These are phyloP conservation scores for Characodon lateralis DNA, from an alignment of 2,797 vertebrate genomes.

Conservation along the genomic window DNA sequence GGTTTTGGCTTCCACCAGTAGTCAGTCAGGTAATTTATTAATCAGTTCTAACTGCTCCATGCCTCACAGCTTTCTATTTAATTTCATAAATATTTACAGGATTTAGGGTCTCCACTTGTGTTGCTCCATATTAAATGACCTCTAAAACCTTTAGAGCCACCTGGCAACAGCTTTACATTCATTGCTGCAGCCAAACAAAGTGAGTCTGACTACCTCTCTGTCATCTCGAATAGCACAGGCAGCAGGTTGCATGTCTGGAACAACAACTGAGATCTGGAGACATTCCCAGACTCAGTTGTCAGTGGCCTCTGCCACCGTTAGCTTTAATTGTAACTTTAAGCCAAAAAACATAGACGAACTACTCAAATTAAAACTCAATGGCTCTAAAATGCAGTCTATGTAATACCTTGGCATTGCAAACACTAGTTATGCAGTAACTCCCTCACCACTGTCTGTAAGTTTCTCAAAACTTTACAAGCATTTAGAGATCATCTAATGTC, in stretches of 20 bases:
- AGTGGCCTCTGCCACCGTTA: conserved; percentile 57
- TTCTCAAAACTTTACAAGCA: conserved; percentile 60
- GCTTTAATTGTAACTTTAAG: conserved; percentile 60
- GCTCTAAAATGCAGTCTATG: conserved; percentile 47
- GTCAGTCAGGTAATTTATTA: conserved; percentile 21
- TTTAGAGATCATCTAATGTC: conserved; percentile 54
- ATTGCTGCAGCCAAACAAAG: conserved; percentile 22
- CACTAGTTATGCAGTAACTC: conserved; percentile 29
- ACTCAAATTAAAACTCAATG: conserved; percentile 51
- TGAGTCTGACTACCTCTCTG: conserved; percentile 24
- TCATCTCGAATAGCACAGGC: conserved; percentile 51
- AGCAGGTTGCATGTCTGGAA: conserved; percentile 61
- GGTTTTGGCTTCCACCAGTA: conserved; percentile 7
- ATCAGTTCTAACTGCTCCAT: conserved; percentile 31
- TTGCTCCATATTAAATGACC: conserved; percentile 43
- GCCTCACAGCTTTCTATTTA: conserved; percentile 28
- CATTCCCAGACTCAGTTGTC: conserved; percentile 70
- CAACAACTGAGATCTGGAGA: conserved; percentile 72
- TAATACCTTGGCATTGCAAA: conserved; percentile 27
- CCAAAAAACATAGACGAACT: conserved; percentile 58
- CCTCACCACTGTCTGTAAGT: conserved; percentile 39
- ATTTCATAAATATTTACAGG: conserved; percentile 36
- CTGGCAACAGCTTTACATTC: conserved; percentile 43
- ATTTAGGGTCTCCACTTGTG: conserved; percentile 35
- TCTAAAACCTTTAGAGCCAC: conserved; percentile 35